These are phyloP conservation scores for Gymnogyps californianus DNA, from an alignment of 2,113 vertebrate species.

Conservation along the genomic window DNA sequence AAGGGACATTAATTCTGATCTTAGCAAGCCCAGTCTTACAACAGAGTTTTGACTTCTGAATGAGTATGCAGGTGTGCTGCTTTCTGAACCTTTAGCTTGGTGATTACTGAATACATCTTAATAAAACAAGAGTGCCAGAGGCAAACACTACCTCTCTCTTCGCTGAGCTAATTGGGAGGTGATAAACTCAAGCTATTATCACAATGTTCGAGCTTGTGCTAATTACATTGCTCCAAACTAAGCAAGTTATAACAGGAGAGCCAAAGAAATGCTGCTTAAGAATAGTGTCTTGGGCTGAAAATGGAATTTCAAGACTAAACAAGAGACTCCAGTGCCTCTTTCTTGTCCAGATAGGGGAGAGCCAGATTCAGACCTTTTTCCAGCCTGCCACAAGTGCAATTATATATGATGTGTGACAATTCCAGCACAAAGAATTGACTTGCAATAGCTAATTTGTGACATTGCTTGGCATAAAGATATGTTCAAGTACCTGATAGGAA, in stretches of 20 bases:
- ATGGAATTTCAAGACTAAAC: not conserved
- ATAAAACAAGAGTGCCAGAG: not conserved
- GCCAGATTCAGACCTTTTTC: not conserved
- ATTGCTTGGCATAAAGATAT: not conserved
- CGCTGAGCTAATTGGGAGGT: not conserved
- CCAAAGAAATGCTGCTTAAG: not conserved
- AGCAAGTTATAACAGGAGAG: not conserved
- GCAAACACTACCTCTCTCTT: not conserved
- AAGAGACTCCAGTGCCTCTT: not conserved
- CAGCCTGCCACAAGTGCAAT: not conserved
- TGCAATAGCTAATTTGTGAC: not conserved
- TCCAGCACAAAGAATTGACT: not conserved
- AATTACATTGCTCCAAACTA: not conserved
- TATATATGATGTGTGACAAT: not conserved
- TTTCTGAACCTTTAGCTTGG: not conserved
- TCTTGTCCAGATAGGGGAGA: not conserved
- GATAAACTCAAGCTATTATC: not conserved
- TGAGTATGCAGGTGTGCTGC: not conserved
- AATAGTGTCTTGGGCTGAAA: not conserved
- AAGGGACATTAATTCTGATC: not conserved
- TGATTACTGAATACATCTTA: not conserved
- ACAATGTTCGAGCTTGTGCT: not conserved
- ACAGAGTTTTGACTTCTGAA: not conserved
- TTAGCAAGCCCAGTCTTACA: not conserved
- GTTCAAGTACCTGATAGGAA: not conserved